Evolutionary conservation across 2,113 vertebrate genomes (phyloP), one percentile per base, ranked within the genome.

Genomic region (Coturnix japonica): DNA sequence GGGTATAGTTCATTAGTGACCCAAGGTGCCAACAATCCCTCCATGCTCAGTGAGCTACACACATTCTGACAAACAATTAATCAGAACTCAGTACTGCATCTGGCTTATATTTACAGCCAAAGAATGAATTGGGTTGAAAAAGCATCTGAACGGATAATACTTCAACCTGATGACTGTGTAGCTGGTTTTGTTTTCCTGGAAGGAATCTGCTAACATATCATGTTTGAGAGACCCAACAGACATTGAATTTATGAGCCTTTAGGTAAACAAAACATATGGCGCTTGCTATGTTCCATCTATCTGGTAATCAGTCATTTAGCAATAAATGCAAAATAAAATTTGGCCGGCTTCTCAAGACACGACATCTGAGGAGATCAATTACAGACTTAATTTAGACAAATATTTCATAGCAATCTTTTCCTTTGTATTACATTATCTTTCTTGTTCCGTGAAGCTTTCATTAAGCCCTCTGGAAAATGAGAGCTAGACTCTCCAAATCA

Each of bases 181-280:
- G 90, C 23, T 66, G 74, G 60, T 93, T 85, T 91, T 96, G 91
- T 90, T 92, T 95, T 88, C 86, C 93, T 95, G 90, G 86, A 95
- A 96, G 85, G 89, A 92, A 92, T 85, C 86, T 39, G 91, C 87
- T 95, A 94, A 49, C 95, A 63, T 37, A 87, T 72, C 90, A 72
- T 91, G 87, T 94, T 56, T 37, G 87, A 94, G 94, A 89, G 76
- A 74, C 87, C 92, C 76, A 90, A 37, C 60, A 92, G 94, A 82
- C 79, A 53, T 6, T 23, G 83, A 90, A 95, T 82, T 90, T 90
- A 95, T 86, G 74, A 94, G 89, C 51, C 75, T 90, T 87, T 80
- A 91, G 86, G 95, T 75, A 90, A 95, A 81, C 8, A 91, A 91
- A 96, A 67, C 95, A 93, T 95, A 92, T 95, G 91, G 94, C 26